Evolutionary conservation across 2,888 invertebrate species (phyloP), one percentile per base, ranked within the genome.

Genomic region (Perdita meconis): DNA sequence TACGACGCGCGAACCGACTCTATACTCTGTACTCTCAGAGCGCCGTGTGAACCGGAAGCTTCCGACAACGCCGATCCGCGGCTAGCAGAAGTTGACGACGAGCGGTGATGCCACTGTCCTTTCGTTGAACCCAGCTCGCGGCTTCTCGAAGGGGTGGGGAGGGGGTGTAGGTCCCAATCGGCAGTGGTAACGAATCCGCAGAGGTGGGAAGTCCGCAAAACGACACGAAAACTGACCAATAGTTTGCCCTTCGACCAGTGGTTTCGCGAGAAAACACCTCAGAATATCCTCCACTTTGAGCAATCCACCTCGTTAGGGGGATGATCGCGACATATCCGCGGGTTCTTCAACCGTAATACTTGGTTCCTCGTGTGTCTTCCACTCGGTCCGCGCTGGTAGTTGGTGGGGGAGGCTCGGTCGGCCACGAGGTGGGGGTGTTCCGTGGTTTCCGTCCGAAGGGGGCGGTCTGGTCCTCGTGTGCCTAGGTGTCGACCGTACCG

Each of bases 351-450:
- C 74, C 77, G 83, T 75, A 75, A 59, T 66, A 78, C 80, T 82
- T 83, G 80, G 66, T 83, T 38, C 77, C 77, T 73, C 75, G 70
- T 80, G 70, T 66, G 57, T 64, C 74, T 74, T 63, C 68, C 68
- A 50, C 66, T 80, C 65, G 56, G 30, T 61, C 5, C 51, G 40
- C 26, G 30, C 65, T 19, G 56, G 57, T 26, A 55, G 68, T 55
- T 56, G 55, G 80, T 83, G 80, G 83, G 79, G 83, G 78, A 56
- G 71, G 77, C 64, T 72, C 71, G 68, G 61, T 53, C 30, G 83
- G 73, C 57, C 80, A 80, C 70, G 80, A 82, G 78, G 82, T 82
- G 83, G 82, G 83, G 83, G 82, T 82, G 84, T 79, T 74, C 51
- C 73, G 68, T 56, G 68, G 77, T 70, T 74, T 71, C 76, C 78